Evolutionary conservation across 2,113 vertebrate species (phyloP), one percentile per base, ranked within the genome.

Genomic region (Scomber scombrus): DNA sequence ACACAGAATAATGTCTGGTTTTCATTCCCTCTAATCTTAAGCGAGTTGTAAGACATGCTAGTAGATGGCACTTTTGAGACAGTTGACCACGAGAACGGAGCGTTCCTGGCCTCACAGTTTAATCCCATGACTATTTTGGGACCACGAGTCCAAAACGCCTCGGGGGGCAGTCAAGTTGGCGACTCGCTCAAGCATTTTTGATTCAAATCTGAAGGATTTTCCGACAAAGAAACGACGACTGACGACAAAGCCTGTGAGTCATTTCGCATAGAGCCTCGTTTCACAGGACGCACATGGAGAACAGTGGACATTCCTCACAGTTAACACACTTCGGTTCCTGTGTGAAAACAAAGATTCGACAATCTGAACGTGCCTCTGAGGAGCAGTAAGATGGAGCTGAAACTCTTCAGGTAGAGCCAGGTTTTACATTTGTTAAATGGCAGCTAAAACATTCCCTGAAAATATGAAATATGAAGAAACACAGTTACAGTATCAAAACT

Each of bases 161-260:
- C 2, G 14, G 34, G 34, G 34, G 34, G 50, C 52, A 57, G 50
- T 46, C 60, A 49, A 45, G 49, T 26, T 34, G 5, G 21, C 1
- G 46, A 68, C 71, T 56, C 45, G 69, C 77, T 46, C 11, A 0
- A 6, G 56, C 64, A 54, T 64, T 50, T 23, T 74, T 46, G 80
- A 66, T 26, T 46, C 52, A 71, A 74, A 83, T 78, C 71, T 64
- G 70, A 81, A 45, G 70, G 69, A 85, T 78, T 79, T 60, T 46
- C 81, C 11, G 29, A 86, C 58, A 72, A 88, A 73, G 45, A 57
- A 81, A 58, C 46, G 56, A 18, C 3, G 65, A 60, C 34, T 65
- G 16, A 55, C 12, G 8, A 70, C 62, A 86, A 90, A 80, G 58
- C 50, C 54, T 43, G 47, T 19, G 80, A 87, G 75, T 80, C 6